phyloP scores from a whole-genome alignment of 2,888 invertebrate species.

The Drosophila tripunctata region DNA sequence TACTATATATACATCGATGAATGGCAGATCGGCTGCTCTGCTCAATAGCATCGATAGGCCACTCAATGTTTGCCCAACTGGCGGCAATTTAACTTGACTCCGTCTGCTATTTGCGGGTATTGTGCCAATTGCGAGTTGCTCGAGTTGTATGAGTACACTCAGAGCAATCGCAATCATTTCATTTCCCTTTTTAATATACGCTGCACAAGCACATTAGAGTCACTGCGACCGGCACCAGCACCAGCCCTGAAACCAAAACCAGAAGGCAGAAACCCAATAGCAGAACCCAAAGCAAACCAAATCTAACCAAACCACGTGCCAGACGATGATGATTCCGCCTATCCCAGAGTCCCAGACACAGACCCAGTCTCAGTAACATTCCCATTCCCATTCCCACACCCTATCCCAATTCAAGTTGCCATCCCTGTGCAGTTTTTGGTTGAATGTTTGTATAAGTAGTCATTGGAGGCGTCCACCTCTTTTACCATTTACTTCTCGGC shows the following conservation, averaged over 20 bases:
- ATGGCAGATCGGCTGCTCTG: slow-evolving; percentile 22
- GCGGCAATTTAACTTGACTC: slow-evolving; percentile 58
- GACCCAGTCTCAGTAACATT: background rate
- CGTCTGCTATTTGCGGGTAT: slow-evolving; percentile 63
- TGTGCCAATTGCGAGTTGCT: slow-evolving; percentile 71
- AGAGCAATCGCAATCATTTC: slow-evolving; percentile 77
- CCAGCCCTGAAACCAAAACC: background rate
- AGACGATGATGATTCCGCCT: slow-evolving; percentile 57
- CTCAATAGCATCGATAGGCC: slow-evolving; percentile 72
- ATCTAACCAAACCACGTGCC: slow-evolving; percentile 70
- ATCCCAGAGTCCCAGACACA: slow-evolving; percentile 12
- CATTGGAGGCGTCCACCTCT: slow-evolving; percentile 61
- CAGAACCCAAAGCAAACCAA: slow-evolving; percentile 4
- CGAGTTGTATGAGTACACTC: slow-evolving; percentile 46
- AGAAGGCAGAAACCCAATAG: background rate
- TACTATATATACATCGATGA: slow-evolving; percentile 23
- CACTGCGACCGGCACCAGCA: slow-evolving; percentile 1
- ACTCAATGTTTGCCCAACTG: slow-evolving; percentile 76
- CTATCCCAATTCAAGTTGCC: slow-evolving; percentile 1
- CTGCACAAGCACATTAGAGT: slow-evolving; percentile 74
- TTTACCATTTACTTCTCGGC: slow-evolving; percentile 2
- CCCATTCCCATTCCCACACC: background rate
- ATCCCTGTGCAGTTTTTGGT: slow-evolving; percentile 66
- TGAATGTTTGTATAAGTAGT: slow-evolving; percentile 70
- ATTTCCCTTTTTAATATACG: slow-evolving; percentile 80